phyloP scores from a whole-genome alignment of 2,797 vertebrate species.

The Enteromius afrohamiltoni region DNA sequence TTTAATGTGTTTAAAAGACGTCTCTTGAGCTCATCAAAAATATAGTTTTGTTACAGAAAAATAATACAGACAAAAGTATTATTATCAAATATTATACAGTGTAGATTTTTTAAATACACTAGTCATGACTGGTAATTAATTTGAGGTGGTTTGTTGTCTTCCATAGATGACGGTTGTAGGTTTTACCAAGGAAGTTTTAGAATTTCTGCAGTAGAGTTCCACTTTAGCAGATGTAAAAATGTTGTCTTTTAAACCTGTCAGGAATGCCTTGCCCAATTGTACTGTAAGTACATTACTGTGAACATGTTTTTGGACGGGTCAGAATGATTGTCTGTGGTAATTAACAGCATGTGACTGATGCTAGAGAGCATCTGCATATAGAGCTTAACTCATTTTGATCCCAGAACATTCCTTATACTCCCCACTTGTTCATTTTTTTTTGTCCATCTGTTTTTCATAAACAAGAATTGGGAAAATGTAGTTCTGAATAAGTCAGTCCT shows the following conservation, averaged over 20 bases:
- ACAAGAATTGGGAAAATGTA: background rate
- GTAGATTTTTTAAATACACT: background rate
- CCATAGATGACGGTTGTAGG: background rate
- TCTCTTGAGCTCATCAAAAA: background rate
- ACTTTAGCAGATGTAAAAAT: background rate
- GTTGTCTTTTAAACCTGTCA: background rate
- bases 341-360: background rate
- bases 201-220: background rate
- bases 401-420: background rate
- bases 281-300: background rate
- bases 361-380: constrained; percentile 1
- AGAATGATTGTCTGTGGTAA: background rate
- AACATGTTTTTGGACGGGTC: background rate
- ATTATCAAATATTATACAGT: background rate
- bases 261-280: background rate
- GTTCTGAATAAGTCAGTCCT: constrained; percentile 2
- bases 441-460: background rate
- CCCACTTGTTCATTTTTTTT: background rate
- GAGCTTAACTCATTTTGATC: constrained; percentile 1
- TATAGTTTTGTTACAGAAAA: background rate
- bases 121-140: background rate
- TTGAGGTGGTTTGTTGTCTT: background rate
- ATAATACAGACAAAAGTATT: background rate
- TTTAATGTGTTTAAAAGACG: background rate
- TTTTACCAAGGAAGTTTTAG: background rate